Base-by-base conservation (phyloP, 2,888 invertebrate genomes). In the Melikaiella ostensackeni region DNA sequence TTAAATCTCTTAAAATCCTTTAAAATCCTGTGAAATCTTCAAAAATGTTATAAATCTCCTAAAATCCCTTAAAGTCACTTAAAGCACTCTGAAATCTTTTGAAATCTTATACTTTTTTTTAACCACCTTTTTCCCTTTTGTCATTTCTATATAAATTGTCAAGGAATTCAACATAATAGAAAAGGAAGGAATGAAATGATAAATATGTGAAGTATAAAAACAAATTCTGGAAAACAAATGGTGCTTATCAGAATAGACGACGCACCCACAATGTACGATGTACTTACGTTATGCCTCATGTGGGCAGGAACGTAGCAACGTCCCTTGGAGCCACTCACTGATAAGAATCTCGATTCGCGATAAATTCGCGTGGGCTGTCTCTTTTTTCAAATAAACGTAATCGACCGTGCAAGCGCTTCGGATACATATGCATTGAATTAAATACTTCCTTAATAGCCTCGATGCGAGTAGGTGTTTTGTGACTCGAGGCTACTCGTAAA, bases 311-410 rank as follows among this genome's bases (percentile, higher is more conserved):
- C 13, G 13, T 24, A 50, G 46, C 11, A 70, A 30, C 50, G 70
- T 50, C 30, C 75, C 82, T 81, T 79, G 80, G 79, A 83, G 80
- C 83, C 79, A 80, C 79, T 79, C 70, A 77, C 46, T 79, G 83
- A 83, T 83, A 83, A 81, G 79, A 77, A 83, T 83, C 83, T 80
- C 79, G 81, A 83, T 83, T 80, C 75, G 79, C 80, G 82, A 82
- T 82, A 78, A 74, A 81, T 81, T 81, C 78, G 80, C 81, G 83
- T 82, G 80, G 83, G 83, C 79, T 82, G 70, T 13, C 5, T 33
- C 70, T 70, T 70, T 70, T 70, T 70, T 70, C 27, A 50, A 42
- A 50, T 70, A 70, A 70, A 30, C 30, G 30, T 33, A 50, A 70
- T 70, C 30, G 50, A 70, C 59, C 27, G 30, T n/a, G 66, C 66